Base-by-base conservation (phyloP, 2,113 vertebrate species). In the Pteruthius melanotis region DNA sequence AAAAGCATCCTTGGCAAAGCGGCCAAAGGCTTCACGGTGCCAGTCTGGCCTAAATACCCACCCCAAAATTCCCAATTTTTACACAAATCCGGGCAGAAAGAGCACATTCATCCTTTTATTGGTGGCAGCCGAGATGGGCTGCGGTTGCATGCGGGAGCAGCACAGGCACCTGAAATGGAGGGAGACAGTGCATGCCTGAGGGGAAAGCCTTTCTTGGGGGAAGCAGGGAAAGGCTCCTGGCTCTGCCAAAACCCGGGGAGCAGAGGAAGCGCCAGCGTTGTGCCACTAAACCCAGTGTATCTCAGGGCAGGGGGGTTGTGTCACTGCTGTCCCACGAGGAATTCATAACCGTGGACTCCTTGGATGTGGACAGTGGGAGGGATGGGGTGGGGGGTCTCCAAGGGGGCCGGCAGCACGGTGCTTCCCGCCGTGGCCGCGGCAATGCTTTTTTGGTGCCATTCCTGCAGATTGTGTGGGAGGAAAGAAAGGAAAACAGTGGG, bases 101-200 rank as follows among this genome's bases (percentile, higher is more conserved):
- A 87, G 54, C 68, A 19, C 12, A 0, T 37, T 69, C 16, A 79
- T 52, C 37, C 40, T 60, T 97, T 97, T 95, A 96, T 97, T 96
- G 70, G 12, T 5, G 39, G 17, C 3, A 2, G 28, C n/a, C 0
- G 0, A 23, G 28, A 10, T 0, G 2, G 64, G 60, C 56, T 39
- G 64, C 10, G 3, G 2, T 11, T 2, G 2, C 0, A 0, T 3
- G 8, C 2, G 2, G 45, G n/a, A n/a, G 16, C n/a, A 75, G 45
- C 3, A 0, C 8, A 2, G 60, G 14, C 31, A n/a, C 33, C 47
- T 2, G 0, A 19, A 31, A 37, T 0, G 0, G 37, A 28, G 74
- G 50, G 37, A 4, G 24, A 21, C 0, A 2, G 39, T 0, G 0
- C 11, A 61, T 3, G 8, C 54, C 44, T 0, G 3, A 27, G 33